These are phyloP conservation scores for Leptodirus hochenwartii DNA, from an alignment of 2,888 invertebrate species.

Conservation along the genomic window DNA sequence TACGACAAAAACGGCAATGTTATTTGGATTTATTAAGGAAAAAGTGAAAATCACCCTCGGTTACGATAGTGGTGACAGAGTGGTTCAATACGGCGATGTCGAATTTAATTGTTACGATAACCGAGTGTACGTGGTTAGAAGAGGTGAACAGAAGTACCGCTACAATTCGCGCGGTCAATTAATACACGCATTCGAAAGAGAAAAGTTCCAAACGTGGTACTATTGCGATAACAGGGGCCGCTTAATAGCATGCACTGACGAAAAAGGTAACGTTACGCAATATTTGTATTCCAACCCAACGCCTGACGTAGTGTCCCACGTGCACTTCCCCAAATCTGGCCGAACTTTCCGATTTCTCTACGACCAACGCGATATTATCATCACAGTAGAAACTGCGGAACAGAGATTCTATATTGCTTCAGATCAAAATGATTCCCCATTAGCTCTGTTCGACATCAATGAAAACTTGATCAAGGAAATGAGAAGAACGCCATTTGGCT, in stretches of 20 bases:
- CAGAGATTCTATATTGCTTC: slow-evolving; percentile 78
- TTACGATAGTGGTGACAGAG: slow-evolving; percentile 84
- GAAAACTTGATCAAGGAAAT: slow-evolving; percentile 84
- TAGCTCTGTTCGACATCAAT: slow-evolving; percentile 77
- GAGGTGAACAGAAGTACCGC: slow-evolving; percentile 82
- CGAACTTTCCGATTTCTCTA: slow-evolving; percentile 74
- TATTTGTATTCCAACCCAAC: slow-evolving; percentile 86
- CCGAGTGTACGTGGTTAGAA: slow-evolving; percentile 77
- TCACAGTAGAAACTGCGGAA: slow-evolving; percentile 74
- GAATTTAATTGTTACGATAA: slow-evolving; percentile 85
- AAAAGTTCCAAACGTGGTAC: slow-evolving; percentile 85
- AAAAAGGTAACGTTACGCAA: slow-evolving; percentile 81
- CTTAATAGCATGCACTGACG: slow-evolving; percentile 77
- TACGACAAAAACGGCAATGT: slow-evolving; percentile 92
- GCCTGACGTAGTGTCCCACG: slow-evolving; percentile 71
- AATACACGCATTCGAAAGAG: slow-evolving; percentile 74
- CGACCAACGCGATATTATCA: slow-evolving; percentile 65
- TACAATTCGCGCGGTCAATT: slow-evolving; percentile 88
- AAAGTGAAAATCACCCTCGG: slow-evolving; percentile 72
- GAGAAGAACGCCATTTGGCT: slow-evolving; percentile 81
- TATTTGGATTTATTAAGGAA: slow-evolving; percentile 67
- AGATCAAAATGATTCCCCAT: slow-evolving; percentile 81
- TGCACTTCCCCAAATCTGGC: slow-evolving; percentile 73
- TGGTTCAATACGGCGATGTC: slow-evolving; percentile 74
- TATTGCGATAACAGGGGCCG: slow-evolving; percentile 83